phyloP scores from a whole-genome alignment of 2,797 vertebrate genomes.

The Pantherophis vulpinus region DNA sequence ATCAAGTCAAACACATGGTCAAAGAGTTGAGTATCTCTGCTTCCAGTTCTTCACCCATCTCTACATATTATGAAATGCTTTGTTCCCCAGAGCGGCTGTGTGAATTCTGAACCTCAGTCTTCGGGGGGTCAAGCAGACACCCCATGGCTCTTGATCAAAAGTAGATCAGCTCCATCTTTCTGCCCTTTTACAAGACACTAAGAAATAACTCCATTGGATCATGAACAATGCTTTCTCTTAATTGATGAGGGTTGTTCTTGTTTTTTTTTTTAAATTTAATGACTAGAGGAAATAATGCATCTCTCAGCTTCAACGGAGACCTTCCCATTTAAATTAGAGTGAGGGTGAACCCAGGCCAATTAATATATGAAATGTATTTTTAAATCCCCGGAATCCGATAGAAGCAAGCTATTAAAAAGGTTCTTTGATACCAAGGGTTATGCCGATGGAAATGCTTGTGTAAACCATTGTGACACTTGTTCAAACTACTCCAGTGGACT shows the following conservation, averaged over 20 bases:
- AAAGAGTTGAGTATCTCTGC: background rate
- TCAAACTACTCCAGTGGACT: slow-evolving; percentile 33
- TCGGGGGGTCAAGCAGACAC: background rate
- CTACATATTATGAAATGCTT: background rate
- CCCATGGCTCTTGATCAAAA: background rate
- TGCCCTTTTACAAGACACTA: background rate
- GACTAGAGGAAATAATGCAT: slow-evolving; percentile 42
- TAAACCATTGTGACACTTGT: slow-evolving; percentile 58
- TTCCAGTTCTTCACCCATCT: background rate
- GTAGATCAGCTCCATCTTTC: no score
- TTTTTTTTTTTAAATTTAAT: slow-evolving; percentile 9
- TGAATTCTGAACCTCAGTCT: background rate
- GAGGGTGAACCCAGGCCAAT: slow-evolving; percentile 49
- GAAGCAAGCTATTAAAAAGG: slow-evolving; percentile 50
- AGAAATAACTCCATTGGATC: background rate
- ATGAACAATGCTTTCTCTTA: slow-evolving; percentile 20
- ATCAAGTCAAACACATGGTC: background rate
- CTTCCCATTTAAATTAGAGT: slow-evolving; percentile 58
- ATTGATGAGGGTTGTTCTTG: background rate
- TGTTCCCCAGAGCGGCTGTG: background rate
- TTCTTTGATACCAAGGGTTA: slow-evolving; percentile 46
- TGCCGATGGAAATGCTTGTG: slow-evolving; percentile 55
- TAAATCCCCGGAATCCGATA: background rate
- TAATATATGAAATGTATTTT: slow-evolving; percentile 22
- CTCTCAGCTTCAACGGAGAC: slow-evolving; percentile 54